A percentile compares a stretch with the other conserved stretches of the same genome.
phyloP scores from a whole-genome alignment of 2,888 invertebrate species.

The Serrognathus titanus region DNA sequence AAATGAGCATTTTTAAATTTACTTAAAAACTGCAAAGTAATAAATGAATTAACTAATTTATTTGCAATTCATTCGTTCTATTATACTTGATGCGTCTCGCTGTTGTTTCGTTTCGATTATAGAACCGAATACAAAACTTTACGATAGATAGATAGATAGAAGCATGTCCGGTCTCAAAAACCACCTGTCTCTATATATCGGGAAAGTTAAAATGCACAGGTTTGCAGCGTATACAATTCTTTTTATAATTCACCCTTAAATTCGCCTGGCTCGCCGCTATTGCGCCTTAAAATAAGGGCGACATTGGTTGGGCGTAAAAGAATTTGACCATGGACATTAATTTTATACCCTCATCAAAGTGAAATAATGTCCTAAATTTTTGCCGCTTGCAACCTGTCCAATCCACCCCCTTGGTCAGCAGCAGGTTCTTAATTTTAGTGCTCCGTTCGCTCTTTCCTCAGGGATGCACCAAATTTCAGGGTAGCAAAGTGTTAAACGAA shows the following conservation, averaged over 20 bases:
- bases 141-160: conserved; percentile 26
- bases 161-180: conserved; percentile 32
- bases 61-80: conserved; percentile 4
- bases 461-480: conserved; percentile 12
- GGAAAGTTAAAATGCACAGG: conserved; percentile 39
- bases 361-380: conserved; percentile 40
- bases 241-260: conserved; percentile 23
- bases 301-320: conserved; percentile 5
- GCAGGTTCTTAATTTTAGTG: conserved; percentile 22
- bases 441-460: conserved; percentile 6
- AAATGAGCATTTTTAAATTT: neutral
- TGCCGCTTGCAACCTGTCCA: conserved; percentile 38
- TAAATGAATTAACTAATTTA: no score
- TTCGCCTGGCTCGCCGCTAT: conserved; percentile 23
- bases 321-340: conserved; percentile 42
- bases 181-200: conserved; percentile 41
- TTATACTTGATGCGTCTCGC: neutral
- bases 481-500: conserved; percentile 17
- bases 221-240: conserved; percentile 30
- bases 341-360: conserved; percentile 47
- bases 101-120: neutral
- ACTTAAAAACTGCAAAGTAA: neutral
- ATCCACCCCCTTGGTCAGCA: conserved; percentile 27
- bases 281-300: conserved; percentile 18
- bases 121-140: conserved; percentile 11